A percentile compares a stretch with the other conserved stretches of the same genome.
phyloP scores from a whole-genome alignment of 2,888 invertebrate genomes.

The Agriotes lineatus region DNA sequence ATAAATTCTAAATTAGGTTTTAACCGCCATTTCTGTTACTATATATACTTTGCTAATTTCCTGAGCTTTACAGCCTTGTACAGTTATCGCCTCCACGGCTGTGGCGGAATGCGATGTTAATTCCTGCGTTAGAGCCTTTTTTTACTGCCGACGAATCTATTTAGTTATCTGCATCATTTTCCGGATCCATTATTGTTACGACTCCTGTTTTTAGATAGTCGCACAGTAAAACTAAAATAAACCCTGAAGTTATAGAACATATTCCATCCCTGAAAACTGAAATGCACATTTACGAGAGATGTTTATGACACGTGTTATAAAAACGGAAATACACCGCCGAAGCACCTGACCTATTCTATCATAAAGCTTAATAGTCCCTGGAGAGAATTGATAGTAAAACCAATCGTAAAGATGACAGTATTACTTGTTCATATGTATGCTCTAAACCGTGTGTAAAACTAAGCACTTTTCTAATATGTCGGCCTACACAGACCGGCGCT shows the following conservation, averaged over 20 bases:
- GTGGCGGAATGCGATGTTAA: constrained; percentile 28
- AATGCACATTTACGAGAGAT: constrained; percentile 54
- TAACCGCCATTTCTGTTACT: constrained; percentile 38
- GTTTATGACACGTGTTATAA: constrained; percentile 59
- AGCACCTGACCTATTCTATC: constrained; percentile 61
- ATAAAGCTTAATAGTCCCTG: constrained; percentile 61
- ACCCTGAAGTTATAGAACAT: constrained; percentile 19
- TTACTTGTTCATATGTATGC: constrained; percentile 51
- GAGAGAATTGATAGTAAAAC: constrained; percentile 63
- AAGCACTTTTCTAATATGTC: no score
- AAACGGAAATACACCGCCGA: constrained; percentile 53
- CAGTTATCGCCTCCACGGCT: constrained; percentile 33
- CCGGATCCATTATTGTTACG: constrained; percentile 12
- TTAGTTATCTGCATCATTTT: constrained; percentile 27
- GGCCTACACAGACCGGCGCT: no score
- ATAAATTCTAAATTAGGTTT: constrained; percentile 44
- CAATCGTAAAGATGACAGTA: constrained; percentile 59
- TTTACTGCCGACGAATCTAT: constrained; percentile 8
- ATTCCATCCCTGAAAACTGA: constrained; percentile 39
- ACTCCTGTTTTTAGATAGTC: constrained; percentile 13
- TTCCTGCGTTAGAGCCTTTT: constrained; percentile 27
- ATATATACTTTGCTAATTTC: constrained; percentile 40
- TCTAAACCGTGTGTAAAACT: neutral
- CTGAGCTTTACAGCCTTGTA: constrained; percentile 28
- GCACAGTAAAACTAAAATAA: constrained; percentile 23